Base-by-base conservation (phyloP, 2,113 vertebrate species). In the Balaeniceps rex region DNA sequence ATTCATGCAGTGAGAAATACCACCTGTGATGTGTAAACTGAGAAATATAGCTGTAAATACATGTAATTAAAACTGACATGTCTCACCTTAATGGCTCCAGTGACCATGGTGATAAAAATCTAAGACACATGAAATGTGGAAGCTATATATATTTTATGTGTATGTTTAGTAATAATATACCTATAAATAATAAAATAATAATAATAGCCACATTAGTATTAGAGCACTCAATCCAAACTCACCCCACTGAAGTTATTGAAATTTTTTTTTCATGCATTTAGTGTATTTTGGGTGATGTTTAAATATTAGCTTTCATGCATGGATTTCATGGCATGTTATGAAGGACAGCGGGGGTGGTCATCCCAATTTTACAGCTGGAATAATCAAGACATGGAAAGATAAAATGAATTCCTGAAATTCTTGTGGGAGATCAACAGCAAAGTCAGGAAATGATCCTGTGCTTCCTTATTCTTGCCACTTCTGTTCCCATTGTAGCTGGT, bases 1-100 rank as follows among this genome's bases (percentile, higher is more conserved):
- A 90, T 90, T 84, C 79, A 84, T 69, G 63, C 36, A 21, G 24
- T 92, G 49, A 95, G 81, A 94, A 96, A 61, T 90, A 79, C 34
- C 69, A 66, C 42, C 86, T 8, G 11, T 65, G 19, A 29, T 71
- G 79, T 92, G 74, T 70, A 65, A 79, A 94, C 24, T 79, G 74
- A 44, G 69, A 42, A 91, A 87, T 90, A 16, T 2, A 61, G 57
- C 90, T 93, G 63, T 84, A 94, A 95, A 88, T 76, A 68, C 12
- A 42, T 71, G 36, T 84, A 66, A 85, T 68, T 88, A 71, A 94
- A 97, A 79, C n/a, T 26, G 52, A 58, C 12, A 52, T 63, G 76
- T 54, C n/a, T 91, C 33, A 82, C 51, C 29, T 75, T 87, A 81
- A 58, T 70, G 44, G 63, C 19, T 83, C 49, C 26, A 26, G 47